Conservation (phyloP, 1,140 invertebrate species). For the Acromyrmex charruanus region DNA sequence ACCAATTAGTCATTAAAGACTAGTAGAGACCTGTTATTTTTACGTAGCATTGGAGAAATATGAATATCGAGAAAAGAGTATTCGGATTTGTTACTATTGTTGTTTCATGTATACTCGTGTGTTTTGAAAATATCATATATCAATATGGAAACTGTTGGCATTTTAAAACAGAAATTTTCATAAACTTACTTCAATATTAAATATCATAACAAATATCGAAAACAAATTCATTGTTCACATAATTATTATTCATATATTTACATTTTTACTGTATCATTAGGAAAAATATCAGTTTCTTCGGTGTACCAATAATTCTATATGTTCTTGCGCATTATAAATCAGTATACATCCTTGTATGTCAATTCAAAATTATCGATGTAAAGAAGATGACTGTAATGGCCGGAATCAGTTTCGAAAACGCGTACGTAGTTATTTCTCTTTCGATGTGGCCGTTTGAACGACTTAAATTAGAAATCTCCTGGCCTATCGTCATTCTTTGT, state of each 20-base stretch:
- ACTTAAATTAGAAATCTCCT: conserved; percentile 69
- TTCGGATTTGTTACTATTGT: not conserved
- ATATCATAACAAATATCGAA: conserved; percentile 22
- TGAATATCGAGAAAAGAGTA: not conserved
- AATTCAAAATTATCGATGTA: conserved; percentile 51
- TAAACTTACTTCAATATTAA: conserved; percentile 18
- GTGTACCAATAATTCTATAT: not conserved
- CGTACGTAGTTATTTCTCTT: conserved; percentile 64
- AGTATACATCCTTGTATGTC: not conserved
- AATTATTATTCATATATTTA: not conserved
- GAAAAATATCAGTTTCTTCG: conserved; percentile 5
- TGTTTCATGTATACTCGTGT: not conserved
- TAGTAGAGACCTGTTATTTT: not conserved
- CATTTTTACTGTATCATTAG: not conserved
- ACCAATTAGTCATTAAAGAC: not conserved
- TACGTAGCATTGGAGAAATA: not conserved
- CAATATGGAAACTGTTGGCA: not conserved
- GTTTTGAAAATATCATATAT: conserved; percentile 22
- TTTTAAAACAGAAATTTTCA: conserved; percentile 28
- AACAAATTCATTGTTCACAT: conserved; percentile 20
- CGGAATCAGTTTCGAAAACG: conserved; percentile 54
- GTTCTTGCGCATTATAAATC: not conserved
- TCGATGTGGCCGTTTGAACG: conserved; percentile 56
- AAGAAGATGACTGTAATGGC: conserved; percentile 51
- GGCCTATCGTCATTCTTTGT: conserved; percentile 58